These are phyloP conservation scores for Drosophila truncata DNA, from an alignment of 1,140 invertebrate genomes.

Conservation along the genomic window DNA sequence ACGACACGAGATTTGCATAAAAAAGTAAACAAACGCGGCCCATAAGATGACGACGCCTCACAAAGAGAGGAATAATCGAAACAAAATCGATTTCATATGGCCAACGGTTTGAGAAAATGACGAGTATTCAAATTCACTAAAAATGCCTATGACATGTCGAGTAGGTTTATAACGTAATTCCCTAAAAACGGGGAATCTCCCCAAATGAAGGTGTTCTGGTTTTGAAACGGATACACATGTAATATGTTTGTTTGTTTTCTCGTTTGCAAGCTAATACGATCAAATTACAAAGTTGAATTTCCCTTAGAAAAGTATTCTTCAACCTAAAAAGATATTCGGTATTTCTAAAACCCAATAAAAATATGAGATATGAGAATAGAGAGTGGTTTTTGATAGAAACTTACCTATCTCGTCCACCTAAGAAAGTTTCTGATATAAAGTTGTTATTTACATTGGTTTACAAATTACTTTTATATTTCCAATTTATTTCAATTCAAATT, in stretches of 20 bases:
- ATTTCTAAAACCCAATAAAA: neutral
- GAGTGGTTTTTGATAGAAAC: neutral
- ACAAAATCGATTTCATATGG: conserved; percentile 11
- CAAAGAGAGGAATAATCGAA: conserved; percentile 4
- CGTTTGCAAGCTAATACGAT: neutral
- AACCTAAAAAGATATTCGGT: neutral
- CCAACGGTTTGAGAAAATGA: conserved; percentile 4
- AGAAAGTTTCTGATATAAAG: neutral
- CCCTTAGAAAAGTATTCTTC: neutral
- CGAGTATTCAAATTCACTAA: neutral
- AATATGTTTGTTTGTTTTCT: no score
- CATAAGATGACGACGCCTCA: conserved; percentile 2
- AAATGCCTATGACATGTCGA: conserved; percentile 2
- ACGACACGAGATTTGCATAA: conserved; percentile 63
- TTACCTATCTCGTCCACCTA: neutral
- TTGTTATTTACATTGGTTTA: neutral
- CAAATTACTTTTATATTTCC: neutral
- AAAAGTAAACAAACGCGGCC: conserved; percentile 61
- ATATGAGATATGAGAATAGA: neutral
- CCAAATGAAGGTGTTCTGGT: neutral
- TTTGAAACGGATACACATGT: neutral
- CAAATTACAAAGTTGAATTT: neutral
- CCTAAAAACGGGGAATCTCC: neutral
- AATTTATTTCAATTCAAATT: neutral
- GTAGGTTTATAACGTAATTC: conserved; percentile 2